Base-by-base conservation (phyloP, 2,797 vertebrate species). In the Steatocranus sp. region DNA sequence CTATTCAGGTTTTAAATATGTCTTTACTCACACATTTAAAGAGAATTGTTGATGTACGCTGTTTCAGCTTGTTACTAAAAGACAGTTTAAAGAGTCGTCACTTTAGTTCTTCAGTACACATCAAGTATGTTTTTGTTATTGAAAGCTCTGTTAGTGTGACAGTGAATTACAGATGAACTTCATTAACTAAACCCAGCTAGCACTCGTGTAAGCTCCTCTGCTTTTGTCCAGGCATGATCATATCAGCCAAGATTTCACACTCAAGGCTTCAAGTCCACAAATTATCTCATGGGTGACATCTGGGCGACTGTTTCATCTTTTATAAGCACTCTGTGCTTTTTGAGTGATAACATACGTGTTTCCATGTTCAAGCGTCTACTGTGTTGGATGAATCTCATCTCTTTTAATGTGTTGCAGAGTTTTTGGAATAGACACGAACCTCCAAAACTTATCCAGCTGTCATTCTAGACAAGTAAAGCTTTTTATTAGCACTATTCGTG, bases 151-250 rank as follows among this genome's bases (percentile, higher is more conserved):
- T 27, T 18, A 46, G 15, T 27, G 23, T 46, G 63, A 68, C 38
- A 68, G 63, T 41, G 36, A 10, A 17, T 41, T 43, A 68, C 63
- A 70, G 63, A 43, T 70, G 63, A 17, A 11, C 38, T 25, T 46
- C 3, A 70, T 46, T 70, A 46, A 41, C 38, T 17, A 43, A 43
- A 43, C 23, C 14, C 63, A 27, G 38, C 38, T 17, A 43, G 5
- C 38, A 2, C 20, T 43, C 9, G 0, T 4, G 17, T 1, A 34
- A 61, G 56, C 30, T 11, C 4, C 17, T 36, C 32, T 36, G 15
- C 18, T 25, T 70, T 1, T 17, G 23, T 70, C 38, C 38, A 46
- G 23, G 41, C 34, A 1, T 36, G 30, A n/a, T 63, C n/a, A 23
- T 9, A 66, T 70, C 63, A 70, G 38, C 38, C 63, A 18, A 70